phyloP scores from a whole-genome alignment of 2,113 vertebrate genomes.

The Sturnus vulgaris region DNA sequence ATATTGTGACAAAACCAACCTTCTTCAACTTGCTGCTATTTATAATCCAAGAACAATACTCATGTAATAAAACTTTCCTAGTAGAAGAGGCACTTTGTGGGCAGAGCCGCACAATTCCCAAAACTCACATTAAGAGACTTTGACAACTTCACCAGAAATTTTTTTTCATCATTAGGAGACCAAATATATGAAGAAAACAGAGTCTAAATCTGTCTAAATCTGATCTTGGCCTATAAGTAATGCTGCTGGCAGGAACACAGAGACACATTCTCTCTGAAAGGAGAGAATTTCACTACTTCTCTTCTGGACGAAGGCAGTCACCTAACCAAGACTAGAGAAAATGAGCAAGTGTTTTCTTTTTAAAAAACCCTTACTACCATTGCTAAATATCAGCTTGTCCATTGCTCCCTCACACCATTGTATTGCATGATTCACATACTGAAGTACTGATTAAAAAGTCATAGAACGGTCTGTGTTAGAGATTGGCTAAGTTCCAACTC shows the following conservation, averaged over 20 bases:
- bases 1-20: neutral
- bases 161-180: neutral
- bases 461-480: neutral
- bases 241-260: neutral
- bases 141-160: neutral
- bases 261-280: neutral
- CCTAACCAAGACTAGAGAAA: neutral
- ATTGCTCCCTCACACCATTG: neutral
- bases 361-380: neutral
- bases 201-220: neutral
- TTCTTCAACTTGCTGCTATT: neutral
- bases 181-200: neutral
- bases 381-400: neutral
- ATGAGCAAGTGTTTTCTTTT: neutral
- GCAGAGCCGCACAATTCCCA: neutral
- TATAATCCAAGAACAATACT: slow-evolving; percentile 17
- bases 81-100: neutral
- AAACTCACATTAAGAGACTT: neutral
- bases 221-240: neutral
- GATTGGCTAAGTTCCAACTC: neutral
- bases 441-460: neutral
- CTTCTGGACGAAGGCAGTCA: neutral
- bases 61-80: neutral
- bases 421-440: too few species aligned
- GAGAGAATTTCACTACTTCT: neutral